phyloP scores from a whole-genome alignment of 2,113 vertebrate genomes.

The Dasyprocta punctata region DNA sequence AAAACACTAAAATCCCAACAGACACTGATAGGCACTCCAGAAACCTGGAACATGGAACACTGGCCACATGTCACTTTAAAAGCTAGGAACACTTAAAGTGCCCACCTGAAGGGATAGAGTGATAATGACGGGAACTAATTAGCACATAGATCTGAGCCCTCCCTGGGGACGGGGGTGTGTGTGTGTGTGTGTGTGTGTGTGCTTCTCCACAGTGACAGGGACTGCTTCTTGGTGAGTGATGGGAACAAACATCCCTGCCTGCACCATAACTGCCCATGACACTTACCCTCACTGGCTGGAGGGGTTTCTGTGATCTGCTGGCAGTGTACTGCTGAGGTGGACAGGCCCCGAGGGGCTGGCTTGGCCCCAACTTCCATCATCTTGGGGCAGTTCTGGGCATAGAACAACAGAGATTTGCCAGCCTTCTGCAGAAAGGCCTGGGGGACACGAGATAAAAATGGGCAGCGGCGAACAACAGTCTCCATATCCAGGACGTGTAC shows the following conservation, averaged over 20 bases:
- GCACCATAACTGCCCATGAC: background rate
- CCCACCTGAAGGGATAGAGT: background rate
- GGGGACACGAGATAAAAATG: conserved; percentile 94
- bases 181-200: too few relatives aligned
- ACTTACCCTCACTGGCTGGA: conserved; percentile 87
- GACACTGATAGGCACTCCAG: background rate
- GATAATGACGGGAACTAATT: background rate
- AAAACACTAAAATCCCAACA: background rate
- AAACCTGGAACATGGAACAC: background rate
- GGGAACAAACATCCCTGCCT: background rate
- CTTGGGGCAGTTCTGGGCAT: conserved; percentile 94
- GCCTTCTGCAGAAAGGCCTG: conserved; percentile 96
- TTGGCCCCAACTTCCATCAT: conserved; percentile 95
- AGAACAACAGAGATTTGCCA: conserved; percentile 91
- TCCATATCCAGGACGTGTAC: conserved; percentile 89
- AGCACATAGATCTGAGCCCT: background rate
- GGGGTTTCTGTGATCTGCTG: conserved; percentile 88
- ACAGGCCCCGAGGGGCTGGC: conserved; percentile 88
- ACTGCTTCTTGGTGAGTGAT: background rate
- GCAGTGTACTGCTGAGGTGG: conserved; percentile 87
- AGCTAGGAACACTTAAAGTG: background rate
- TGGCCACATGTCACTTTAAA: background rate
- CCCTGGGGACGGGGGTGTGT: rapidly evolving
- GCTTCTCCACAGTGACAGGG: background rate
- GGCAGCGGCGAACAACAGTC: conserved; percentile 94